These are phyloP conservation scores for Lepidurus couesii DNA, from an alignment of 1,140 invertebrate genomes.

Conservation along the genomic window DNA sequence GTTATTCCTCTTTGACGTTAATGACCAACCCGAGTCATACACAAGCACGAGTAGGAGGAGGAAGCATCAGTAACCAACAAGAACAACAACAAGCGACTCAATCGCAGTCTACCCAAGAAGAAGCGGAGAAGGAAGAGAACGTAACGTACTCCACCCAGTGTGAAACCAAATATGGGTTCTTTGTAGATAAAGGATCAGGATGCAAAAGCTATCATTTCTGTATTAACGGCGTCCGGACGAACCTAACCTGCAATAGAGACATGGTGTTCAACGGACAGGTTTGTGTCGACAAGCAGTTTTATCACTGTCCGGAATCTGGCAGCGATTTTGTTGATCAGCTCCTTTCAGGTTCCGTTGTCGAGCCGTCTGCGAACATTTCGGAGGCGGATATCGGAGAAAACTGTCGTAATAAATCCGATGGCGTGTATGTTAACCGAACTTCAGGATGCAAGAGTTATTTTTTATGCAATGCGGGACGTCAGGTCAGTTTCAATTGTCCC, in stretches of 20 bases:
- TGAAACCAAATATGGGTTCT: conserved; percentile 43
- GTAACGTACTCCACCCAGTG: background rate
- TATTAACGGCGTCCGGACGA: conserved; percentile 44
- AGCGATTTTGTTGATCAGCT: background rate
- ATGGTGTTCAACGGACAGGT: conserved; percentile 51
- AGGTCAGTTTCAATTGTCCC: conserved; percentile 42
- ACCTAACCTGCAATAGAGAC: conserved; percentile 44
- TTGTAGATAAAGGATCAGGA: conserved; percentile 43
- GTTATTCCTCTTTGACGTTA: conserved; percentile 1
- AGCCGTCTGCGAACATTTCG: background rate
- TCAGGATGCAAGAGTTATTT: conserved; percentile 53
- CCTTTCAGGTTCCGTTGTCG: background rate
- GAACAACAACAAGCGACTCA: background rate
- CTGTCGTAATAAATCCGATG: conserved; percentile 44
- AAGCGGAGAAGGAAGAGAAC: background rate
- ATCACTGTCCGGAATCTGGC: conserved; percentile 45
- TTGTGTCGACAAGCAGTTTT: conserved; percentile 48
- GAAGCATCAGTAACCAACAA: background rate
- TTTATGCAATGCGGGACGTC: conserved; percentile 49
- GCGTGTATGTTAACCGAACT: conserved; percentile 50
- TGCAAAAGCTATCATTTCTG: conserved; percentile 52
- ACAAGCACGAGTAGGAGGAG: background rate
- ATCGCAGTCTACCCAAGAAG: background rate
- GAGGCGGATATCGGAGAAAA: conserved; percentile 34
- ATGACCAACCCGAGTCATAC: background rate